Base-by-base conservation (phyloP, 2,797 vertebrate genomes). In the Chlorospingus flavigularis region DNA sequence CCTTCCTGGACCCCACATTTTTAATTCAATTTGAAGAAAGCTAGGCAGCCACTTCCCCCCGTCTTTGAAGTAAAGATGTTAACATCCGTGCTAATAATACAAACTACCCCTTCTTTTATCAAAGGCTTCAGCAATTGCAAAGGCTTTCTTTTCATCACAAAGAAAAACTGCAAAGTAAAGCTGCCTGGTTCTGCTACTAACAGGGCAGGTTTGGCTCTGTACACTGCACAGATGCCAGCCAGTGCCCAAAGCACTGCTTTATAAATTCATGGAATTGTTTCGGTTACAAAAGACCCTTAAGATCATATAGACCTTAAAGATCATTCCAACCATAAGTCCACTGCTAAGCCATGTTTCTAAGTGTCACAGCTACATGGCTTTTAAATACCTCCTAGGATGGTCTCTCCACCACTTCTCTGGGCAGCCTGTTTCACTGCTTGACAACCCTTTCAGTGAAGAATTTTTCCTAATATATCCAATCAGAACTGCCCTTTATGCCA, bases 11-110 rank as follows among this genome's bases (percentile, higher is more conserved):
- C 85, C 76, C 77, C 79, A 82, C 3, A 0, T 86, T 88, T 81
- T 92, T 53, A 90, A 94, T 88, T 95, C 86, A 67, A 60, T 88
- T 91, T 94, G 88, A 92, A 94, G 92, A 86, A 94, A 84, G 54
- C 43, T 40, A 48, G 79, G 70, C 73, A 95, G 88, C 90, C 90
- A 94, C 88, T 88, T 95, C 90, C 89, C 82, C 65, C 5, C 9
- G 16, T 78, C 81, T 85, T 92, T 80, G 75, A 84, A 92, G 84
- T 84, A 79, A 94, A 94, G 57, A 79, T 79, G 81, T 70, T 86
- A 88, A 95, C 79, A 79, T 75, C 81, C 13, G 2, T 66, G 65
- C 80, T 92, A 91, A 75, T 95, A 91, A 78, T 83, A 87, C 47
- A 74, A 51, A 63, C 40, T 33, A 89, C 57, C 84, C 76, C 50